Evolutionary conservation across 2,797 vertebrate species (phyloP).

Genomic region (Sandelia bainsii): DNA sequence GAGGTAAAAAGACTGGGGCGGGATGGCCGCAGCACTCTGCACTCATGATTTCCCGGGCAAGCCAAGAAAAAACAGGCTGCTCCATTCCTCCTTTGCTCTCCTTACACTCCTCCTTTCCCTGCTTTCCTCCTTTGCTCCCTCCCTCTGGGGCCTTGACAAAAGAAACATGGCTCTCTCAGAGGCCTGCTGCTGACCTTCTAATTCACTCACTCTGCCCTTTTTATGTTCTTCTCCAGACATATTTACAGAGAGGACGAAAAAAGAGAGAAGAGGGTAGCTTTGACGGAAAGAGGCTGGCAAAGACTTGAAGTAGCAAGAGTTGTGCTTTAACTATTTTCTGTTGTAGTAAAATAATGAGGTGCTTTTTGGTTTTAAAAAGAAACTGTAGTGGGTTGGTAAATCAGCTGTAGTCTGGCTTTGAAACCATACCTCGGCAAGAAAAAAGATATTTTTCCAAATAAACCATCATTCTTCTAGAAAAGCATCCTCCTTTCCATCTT

Average conservation of each 20-base stretch:
- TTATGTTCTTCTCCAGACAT: constrained; percentile 81
- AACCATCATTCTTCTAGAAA: constrained; percentile 2
- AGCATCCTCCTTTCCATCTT: constrained; percentile 38
- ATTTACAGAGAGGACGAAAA: constrained; percentile 73
- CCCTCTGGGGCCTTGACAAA: constrained; percentile 84
- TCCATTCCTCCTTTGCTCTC: constrained; percentile 45
- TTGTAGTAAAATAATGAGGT: constrained; percentile 37
- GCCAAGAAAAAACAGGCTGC: constrained; percentile 68
- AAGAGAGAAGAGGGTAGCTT: constrained; percentile 44
- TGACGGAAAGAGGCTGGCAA: constrained; percentile 43
- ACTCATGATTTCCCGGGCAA: constrained; percentile 86
- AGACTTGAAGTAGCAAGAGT: constrained; percentile 55
- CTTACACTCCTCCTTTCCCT: constrained; percentile 64
- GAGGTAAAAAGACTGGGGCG: constrained; percentile 54
- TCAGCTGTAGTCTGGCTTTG: not conserved
- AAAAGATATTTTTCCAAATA: not conserved
- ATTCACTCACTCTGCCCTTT: constrained; percentile 86
- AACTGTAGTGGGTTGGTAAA: not conserved
- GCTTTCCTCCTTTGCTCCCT: constrained; percentile 63
- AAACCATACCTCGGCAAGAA: not conserved
- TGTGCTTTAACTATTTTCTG: constrained; percentile 15
- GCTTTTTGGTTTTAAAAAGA: constrained; percentile 21
- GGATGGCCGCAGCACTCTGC: constrained; percentile 67
- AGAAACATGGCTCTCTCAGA: constrained; percentile 87
- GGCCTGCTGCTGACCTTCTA: constrained; percentile 87